These are phyloP conservation scores for Cephalotes varians DNA, from an alignment of 2,888 invertebrate species.

Conservation along the genomic window DNA sequence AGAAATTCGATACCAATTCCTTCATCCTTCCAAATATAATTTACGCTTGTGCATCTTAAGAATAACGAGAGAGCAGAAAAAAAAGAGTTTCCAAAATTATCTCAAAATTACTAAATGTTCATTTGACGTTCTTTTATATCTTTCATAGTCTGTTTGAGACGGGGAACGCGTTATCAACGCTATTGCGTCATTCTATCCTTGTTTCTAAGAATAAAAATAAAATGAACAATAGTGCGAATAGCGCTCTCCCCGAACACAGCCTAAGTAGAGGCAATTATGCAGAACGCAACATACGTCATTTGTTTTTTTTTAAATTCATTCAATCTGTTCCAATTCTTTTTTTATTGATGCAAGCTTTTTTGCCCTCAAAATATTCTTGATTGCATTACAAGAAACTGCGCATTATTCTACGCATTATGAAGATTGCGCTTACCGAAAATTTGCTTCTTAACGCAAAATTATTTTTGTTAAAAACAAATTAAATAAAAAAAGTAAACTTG, in stretches of 20 bases:
- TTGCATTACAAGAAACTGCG: background rate
- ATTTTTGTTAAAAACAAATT: background rate
- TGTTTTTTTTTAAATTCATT: background rate
- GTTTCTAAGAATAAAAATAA: no score
- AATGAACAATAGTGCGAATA: no score
- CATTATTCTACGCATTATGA: background rate
- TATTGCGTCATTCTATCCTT: no score
- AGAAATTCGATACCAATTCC: background rate
- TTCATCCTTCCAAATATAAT: conserved; percentile 19
- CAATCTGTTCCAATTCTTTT: background rate
- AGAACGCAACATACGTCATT: background rate
- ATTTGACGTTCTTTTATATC: background rate
- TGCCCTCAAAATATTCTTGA: background rate
- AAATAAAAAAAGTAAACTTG: background rate
- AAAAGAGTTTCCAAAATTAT: background rate
- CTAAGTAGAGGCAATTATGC: background rate
- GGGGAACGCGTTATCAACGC: no score
- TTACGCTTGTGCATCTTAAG: background rate
- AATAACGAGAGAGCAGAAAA: background rate
- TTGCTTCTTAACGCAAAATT: background rate
- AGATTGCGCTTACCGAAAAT: background rate
- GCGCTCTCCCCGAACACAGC: no score
- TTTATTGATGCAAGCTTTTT: background rate
- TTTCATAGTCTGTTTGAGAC: no score
- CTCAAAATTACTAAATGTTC: background rate